Base-by-base conservation (phyloP, 2,113 vertebrate genomes). In the Corydoras maculifer region DNA sequence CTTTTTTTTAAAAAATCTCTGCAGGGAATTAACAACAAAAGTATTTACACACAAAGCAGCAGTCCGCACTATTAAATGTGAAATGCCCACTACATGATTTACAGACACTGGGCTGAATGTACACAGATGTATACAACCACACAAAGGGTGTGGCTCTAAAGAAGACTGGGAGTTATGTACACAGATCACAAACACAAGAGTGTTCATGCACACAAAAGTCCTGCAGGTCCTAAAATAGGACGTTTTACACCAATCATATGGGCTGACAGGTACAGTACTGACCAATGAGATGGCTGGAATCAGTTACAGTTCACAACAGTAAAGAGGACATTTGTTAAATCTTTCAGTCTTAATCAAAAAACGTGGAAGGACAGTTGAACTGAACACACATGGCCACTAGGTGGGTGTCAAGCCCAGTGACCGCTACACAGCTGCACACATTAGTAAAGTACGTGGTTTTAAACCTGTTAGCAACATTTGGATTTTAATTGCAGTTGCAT, bases 1-100 rank as follows among this genome's bases (percentile, higher is more conserved):
- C 18, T 25, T 25, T 85, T 76, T 48, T 85, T 79, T 83, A 77
- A 78, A 91, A 86, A 89, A 89, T 88, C 80, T 87, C 74, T 83
- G 75, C 65, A 70, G 58, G 57, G 15, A 77, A 86, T 87, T 81
- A 75, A 78, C 55, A 55, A 57, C 35, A 51, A 49, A 65, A 53
- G n/a, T 66, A 73, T 67, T 73, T 84, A 89, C 86, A 86, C 77
- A 82, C 71, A 82, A 61, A 61, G 68, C 49, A 70, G 77, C 86
- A 75, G 71, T 79, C 73, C 69, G 58, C 72, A 68, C 72, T 77
- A 55, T 69, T 62, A 62, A 62, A 67, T 74, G 53, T 18, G 35
- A 69, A 50, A 31, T 7, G 62, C 53, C 70, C 51, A 25, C 50
- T 70, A 70, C 65, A 75, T 60, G 29, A 80, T 78, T 75, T 68